Base-by-base conservation (phyloP, 2,888 invertebrate species). In the Diarsia rubi region DNA sequence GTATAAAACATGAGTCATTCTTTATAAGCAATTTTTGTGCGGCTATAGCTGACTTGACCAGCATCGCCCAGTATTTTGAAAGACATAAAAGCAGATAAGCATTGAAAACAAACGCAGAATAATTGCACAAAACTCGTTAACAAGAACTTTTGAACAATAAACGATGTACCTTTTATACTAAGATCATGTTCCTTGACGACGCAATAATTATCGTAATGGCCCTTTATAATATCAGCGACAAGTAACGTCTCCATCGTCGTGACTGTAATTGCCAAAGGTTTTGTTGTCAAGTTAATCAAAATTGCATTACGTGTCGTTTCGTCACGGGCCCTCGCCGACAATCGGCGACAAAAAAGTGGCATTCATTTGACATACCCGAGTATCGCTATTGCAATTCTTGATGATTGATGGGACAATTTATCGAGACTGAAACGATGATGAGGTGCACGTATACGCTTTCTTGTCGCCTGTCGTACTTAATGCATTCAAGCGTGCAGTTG, bases 231-330 rank as follows among this genome's bases (percentile, higher is more conserved):
- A 78, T 84, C 79, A 83, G 79, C 83, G 83, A 86, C 89, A 90
- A 91, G 90, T 94, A 94, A 95, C 94, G 93, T 94, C 92, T 94
- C 91, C 91, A 94, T 94, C 90, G 89, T 90, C 86, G 89, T 81
- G 78, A 87, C 86, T 84, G 88, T 89, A 91, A 91, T 92, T 92
- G 91, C 89, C 84, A 83, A 83, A 85, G 86, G 87, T 87, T 88
- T 90, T 90, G 89, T 88, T 90, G 88, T 90, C 88, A 88, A 92
- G 93, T 94, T 94, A 94, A 96, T 96, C 95, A 95, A 95, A 96
- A 95, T 94, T 95, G 93, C 94, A 96, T 96, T 95, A 95, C 91
- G 90, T 89, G 91, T 91, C 90, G 86, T 92, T 94, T 93, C 91
- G 94, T 94, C 94, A 94, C 93, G 93, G 91, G 75, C 86, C 82